phyloP scores from a whole-genome alignment of 1,140 invertebrate genomes.

The Drosophila obscura region DNA sequence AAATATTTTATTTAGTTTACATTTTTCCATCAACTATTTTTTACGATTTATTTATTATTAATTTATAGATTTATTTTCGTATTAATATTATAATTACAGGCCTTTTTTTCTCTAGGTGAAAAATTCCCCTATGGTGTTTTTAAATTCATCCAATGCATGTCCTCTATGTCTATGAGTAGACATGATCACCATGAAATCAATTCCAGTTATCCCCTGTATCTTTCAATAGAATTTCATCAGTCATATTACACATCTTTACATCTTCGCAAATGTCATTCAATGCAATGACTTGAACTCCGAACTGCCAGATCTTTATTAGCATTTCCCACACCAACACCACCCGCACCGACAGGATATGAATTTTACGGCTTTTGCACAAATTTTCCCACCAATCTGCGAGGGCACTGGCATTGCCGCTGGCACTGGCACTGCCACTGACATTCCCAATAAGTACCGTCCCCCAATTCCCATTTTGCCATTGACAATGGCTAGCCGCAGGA shows the following conservation, averaged over 20 bases:
- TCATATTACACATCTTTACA: neutral
- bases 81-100: too few species aligned
- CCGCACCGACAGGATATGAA: slow-evolving; percentile 48
- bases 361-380: slow-evolving; percentile 62
- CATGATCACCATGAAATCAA: too few species aligned
- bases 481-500: slow-evolving; percentile 80
- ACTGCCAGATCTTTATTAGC: slow-evolving; percentile 58
- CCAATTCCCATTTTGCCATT: slow-evolving; percentile 41
- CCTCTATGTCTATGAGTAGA: neutral
- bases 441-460: slow-evolving; percentile 53
- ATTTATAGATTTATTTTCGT: too few species aligned
- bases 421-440: neutral
- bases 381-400: slow-evolving; percentile 59
- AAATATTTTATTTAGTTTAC: too few species aligned
- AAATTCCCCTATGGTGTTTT: too few species aligned
- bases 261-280: too few species aligned
- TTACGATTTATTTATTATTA: too few species aligned
- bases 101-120: too few species aligned
- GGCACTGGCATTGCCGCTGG: neutral
- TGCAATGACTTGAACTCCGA: too few species aligned
- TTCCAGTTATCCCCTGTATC: too few species aligned
- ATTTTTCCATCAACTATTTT: too few species aligned
- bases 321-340: slow-evolving; percentile 18
- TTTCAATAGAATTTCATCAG: neutral
- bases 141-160: too few species aligned